Conservation (phyloP, 2,797 vertebrate species). For the Cyclopterus lumpus region DNA sequence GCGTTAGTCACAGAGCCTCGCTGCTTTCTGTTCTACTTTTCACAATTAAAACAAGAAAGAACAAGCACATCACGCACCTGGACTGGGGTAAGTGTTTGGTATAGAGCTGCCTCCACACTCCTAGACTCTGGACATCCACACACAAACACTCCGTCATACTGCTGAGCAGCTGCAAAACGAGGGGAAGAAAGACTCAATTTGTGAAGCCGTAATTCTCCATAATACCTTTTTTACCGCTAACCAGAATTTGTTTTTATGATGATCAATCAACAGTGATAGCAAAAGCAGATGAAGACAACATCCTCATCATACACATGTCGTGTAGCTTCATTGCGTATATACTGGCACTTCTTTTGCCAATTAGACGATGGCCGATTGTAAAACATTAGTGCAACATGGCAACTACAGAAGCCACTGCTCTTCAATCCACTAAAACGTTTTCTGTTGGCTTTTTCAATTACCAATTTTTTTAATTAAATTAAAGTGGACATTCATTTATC, state of each 20-base stretch:
- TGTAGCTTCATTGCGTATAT: not conserved
- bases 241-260: not conserved
- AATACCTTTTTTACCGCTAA: not conserved
- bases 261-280: not conserved
- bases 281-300: not conserved
- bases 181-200: not conserved
- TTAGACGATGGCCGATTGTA: not conserved
- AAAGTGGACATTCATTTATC: not conserved
- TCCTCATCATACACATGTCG: not conserved
- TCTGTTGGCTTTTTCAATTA: not conserved
- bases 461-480: not conserved
- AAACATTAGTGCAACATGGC: not conserved
- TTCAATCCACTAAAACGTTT: not conserved
- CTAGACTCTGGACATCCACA: slow-evolving; percentile 89
- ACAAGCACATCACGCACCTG: slow-evolving; percentile 77
- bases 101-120: slow-evolving; percentile 96
- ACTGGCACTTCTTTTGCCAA: not conserved
- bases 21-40: not conserved
- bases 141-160: slow-evolving; percentile 92
- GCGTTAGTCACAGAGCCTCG: not conserved
- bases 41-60: not conserved
- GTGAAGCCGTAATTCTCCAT: not conserved
- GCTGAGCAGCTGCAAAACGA: slow-evolving; percentile 85
- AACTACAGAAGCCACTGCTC: not conserved
- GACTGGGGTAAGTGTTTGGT: slow-evolving; percentile 94